phyloP scores from a whole-genome alignment of 2,113 vertebrate genomes.

The Plotosus lineatus region DNA sequence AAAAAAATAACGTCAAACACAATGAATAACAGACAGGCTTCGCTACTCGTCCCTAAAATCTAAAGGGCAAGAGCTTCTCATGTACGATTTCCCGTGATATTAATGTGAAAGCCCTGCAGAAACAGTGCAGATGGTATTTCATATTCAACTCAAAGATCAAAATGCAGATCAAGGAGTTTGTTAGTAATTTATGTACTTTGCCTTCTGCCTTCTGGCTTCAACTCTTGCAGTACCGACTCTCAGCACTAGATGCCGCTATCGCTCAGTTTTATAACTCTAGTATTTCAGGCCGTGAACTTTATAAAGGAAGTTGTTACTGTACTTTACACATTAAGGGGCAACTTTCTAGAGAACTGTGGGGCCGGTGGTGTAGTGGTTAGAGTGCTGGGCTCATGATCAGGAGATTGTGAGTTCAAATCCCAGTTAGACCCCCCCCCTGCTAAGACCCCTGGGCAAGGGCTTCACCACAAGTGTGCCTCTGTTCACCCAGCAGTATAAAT shows the following conservation, averaged over 20 bases:
- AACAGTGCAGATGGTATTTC: neutral
- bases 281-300: neutral
- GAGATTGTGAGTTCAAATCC: too few species aligned
- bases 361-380: too few species aligned
- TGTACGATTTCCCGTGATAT: neutral
- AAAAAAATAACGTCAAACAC: neutral
- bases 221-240: neutral
- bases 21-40: neutral
- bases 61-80: neutral
- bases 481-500: too few species aligned
- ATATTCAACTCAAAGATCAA: neutral
- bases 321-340: neutral
- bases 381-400: too few species aligned
- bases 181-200: neutral
- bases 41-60: neutral
- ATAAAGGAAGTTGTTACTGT: neutral
- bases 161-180: neutral
- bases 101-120: neutral
- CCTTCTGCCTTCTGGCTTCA: neutral
- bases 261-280: constrained; percentile 25
- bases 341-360: neutral
- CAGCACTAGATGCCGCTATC: constrained; percentile 66
- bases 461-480: too few species aligned
- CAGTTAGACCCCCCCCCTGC: too few species aligned
- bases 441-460: too few species aligned